Conservation (phyloP, 2,113 vertebrate genomes). For the Phalacrocorax carbo region DNA sequence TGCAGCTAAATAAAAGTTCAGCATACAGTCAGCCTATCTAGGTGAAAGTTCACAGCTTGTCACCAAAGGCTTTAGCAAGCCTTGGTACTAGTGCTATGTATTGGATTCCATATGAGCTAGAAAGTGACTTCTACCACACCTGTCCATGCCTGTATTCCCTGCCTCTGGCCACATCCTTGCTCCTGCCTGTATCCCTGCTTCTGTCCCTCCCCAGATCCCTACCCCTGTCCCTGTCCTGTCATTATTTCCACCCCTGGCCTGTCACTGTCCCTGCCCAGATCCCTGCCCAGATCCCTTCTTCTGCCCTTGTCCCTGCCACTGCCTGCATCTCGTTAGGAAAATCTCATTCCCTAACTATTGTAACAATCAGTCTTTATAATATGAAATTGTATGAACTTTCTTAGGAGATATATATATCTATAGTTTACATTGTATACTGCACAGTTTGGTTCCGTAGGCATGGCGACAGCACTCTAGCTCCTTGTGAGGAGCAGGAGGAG, state of each 20-base stretch:
- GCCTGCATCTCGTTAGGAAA: neutral
- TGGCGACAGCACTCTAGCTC: neutral
- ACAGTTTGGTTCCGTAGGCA: neutral
- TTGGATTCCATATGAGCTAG: no score
- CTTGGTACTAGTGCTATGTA: no score
- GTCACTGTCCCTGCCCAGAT: neutral
- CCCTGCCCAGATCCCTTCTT: neutral
- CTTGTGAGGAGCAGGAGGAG: neutral
- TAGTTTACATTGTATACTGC: fast-evolving
- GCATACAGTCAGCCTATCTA: no score
- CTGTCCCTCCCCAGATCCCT: neutral
- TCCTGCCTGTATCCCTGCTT: neutral
- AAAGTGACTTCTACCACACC: no score
- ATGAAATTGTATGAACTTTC: neutral
- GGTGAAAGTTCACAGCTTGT: no score
- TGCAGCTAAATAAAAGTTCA: no score
- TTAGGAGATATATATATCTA: fast-evolving
- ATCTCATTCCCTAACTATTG: neutral
- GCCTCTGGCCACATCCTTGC: no score
- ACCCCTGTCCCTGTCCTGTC: neutral
- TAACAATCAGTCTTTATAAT: neutral
- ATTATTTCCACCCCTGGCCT: neutral
- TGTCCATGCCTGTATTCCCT: neutral
- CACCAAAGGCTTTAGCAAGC: no score
- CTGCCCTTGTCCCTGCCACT: neutral